Percentiles rank a stretch among this genome's conserved stretches.
Evolutionary conservation across 1,140 invertebrate species (phyloP).

Genomic region (Aphaenogaster ashmeadi): DNA sequence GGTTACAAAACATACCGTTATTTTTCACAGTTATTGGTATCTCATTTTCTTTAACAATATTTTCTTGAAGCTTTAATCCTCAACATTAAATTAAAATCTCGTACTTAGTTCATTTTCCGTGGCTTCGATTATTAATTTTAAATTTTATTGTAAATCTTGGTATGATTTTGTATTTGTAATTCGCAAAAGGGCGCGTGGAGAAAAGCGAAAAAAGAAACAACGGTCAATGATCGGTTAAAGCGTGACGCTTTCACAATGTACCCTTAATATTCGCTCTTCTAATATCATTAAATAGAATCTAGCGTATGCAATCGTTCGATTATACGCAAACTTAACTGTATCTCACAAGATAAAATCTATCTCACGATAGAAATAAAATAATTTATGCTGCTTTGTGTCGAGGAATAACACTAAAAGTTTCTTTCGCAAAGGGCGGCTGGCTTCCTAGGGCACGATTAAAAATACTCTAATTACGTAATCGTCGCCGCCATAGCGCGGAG

Average conservation of each 20-base stretch:
- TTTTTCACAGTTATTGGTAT: not conserved
- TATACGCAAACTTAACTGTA: not conserved
- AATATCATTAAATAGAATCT: not conserved
- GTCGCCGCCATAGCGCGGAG: conserved; percentile 20
- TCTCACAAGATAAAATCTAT: not conserved
- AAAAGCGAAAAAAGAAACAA: conserved; percentile 5
- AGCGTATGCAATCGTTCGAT: not conserved
- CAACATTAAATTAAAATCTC: not conserved
- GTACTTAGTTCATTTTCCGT: not conserved
- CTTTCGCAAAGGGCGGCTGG: conserved; percentile 46
- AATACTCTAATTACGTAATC: conserved; percentile 59
- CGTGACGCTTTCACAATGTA: not conserved
- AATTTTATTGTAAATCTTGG: not conserved
- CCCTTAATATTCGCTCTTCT: not conserved
- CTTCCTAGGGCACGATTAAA: conserved; percentile 58
- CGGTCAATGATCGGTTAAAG: not conserved
- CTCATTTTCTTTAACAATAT: not conserved
- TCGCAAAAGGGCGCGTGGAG: not conserved
- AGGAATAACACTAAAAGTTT: conserved; percentile 7
- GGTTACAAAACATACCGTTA: conserved; percentile 27
- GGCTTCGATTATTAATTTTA: not conserved
- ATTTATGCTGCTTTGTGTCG: not conserved
- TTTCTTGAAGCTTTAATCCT: not conserved
- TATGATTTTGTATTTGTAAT: not conserved
- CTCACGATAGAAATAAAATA: not conserved